These are phyloP conservation scores for Sorex fumeus DNA, from an alignment of 2,113 vertebrate genomes.

Conservation along the genomic window DNA sequence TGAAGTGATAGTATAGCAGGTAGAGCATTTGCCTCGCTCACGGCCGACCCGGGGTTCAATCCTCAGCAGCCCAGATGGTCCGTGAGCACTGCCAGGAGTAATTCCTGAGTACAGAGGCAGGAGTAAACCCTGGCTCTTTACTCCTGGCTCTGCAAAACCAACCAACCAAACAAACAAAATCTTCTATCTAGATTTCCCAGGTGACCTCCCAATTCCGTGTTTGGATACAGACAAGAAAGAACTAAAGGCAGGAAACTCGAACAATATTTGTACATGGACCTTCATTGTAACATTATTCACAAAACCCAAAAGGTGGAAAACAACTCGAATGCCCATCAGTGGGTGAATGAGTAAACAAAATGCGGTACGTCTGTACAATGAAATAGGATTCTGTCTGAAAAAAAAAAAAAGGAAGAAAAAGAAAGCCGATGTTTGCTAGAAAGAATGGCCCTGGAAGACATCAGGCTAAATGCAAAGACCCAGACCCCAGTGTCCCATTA, in stretches of 20 bases:
- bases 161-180: too few relatives aligned
- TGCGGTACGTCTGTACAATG: neutral
- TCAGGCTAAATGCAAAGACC: neutral
- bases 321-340: neutral
- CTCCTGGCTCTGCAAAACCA: too few relatives aligned
- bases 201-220: neutral
- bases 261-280: neutral
- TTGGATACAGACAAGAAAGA: neutral
- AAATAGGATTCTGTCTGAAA: neutral
- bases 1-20: too few relatives aligned
- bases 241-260: neutral
- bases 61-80: too few relatives aligned
- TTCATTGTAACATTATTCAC: neutral
- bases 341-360: neutral
- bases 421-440: neutral
- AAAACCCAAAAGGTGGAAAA: neutral
- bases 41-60: too few relatives aligned
- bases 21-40: too few relatives aligned
- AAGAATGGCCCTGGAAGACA: neutral
- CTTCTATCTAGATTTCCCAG: neutral
- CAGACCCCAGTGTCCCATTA: neutral
- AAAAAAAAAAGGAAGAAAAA: too few relatives aligned
- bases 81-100: too few relatives aligned
- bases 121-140: too few relatives aligned
- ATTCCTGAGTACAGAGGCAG: too few relatives aligned